Conservation (phyloP, 1,140 invertebrate species). For the Plectrocnemia conspersa region DNA sequence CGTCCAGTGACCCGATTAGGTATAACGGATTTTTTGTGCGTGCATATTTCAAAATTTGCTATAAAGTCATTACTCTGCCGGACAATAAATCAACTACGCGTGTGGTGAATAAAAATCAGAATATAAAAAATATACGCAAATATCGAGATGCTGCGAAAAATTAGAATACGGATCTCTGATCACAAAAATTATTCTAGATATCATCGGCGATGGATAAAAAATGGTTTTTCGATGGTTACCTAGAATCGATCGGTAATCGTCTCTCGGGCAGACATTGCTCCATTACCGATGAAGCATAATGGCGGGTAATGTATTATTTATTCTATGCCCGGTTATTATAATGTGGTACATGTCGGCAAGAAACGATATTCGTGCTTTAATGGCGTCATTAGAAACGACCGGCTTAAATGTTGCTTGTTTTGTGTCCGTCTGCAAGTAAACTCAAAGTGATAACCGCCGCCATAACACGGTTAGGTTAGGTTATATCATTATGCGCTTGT, state of each 20-base stretch:
- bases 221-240: not conserved
- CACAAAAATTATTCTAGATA: too few relatives aligned
- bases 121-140: too few relatives aligned
- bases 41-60: not conserved
- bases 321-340: conserved; percentile 21
- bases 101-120: not conserved
- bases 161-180: too few relatives aligned
- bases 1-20: not conserved
- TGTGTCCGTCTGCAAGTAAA: too few relatives aligned
- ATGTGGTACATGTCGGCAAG: conserved; percentile 12
- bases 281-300: conserved; percentile 8
- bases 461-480: conserved; percentile 1
- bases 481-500: conserved; percentile 1
- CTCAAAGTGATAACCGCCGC: conserved; percentile 16
- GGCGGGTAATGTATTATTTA: conserved; percentile 20
- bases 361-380: conserved; percentile 20
- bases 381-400: conserved; percentile 27
- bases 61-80: not conserved
- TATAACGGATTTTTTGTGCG: not conserved
- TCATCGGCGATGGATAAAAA: not conserved
- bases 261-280: not conserved
- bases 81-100: conserved; percentile 5
- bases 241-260: not conserved
- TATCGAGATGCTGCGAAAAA: too few relatives aligned
- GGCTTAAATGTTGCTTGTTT: conserved; percentile 4